phyloP scores from a whole-genome alignment of 2,888 invertebrate species.

The Nemapogon koenigi region DNA sequence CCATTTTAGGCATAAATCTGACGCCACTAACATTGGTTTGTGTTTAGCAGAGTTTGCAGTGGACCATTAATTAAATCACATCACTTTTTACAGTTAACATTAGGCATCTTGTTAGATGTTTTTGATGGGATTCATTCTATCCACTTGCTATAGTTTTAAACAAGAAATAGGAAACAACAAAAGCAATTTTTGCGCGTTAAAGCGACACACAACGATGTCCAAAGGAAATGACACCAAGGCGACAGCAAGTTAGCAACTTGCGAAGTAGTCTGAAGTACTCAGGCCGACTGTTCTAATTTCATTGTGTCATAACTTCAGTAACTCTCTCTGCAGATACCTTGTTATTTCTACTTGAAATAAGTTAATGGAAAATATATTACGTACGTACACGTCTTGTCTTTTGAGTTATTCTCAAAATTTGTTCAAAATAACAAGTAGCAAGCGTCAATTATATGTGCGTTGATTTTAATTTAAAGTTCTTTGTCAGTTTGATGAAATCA shows the following conservation, averaged over 20 bases:
- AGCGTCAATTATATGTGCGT: no score
- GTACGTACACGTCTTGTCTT: no score
- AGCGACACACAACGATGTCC: slow-evolving; percentile 3
- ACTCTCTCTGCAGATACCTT: slow-evolving; percentile 1
- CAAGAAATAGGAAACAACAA: background rate
- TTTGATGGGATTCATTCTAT: background rate
- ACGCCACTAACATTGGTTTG: no score
- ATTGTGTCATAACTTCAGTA: slow-evolving; percentile 8
- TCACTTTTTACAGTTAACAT: no score
- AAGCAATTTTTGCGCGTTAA: background rate
- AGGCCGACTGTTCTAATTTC: slow-evolving; percentile 8
- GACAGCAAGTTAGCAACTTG: slow-evolving; percentile 8
- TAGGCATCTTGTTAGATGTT: no score
- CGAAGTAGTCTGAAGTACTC: slow-evolving; percentile 3
- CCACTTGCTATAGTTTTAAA: background rate
- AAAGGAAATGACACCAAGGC: slow-evolving; percentile 2
- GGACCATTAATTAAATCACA: no score
- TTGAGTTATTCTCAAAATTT: no score
- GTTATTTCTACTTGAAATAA: slow-evolving; percentile 3
- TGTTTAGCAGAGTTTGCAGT: no score
- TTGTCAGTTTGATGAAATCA: no score
- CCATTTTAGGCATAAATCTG: no score
- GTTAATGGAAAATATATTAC: slow-evolving; percentile 5
- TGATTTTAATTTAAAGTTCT: no score
- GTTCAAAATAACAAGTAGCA: no score